A percentile compares a stretch with the other conserved stretches of the same genome.
These are phyloP conservation scores for Tauraco erythrolophus DNA, from an alignment of 2,113 vertebrate genomes.

Conservation along the genomic window DNA sequence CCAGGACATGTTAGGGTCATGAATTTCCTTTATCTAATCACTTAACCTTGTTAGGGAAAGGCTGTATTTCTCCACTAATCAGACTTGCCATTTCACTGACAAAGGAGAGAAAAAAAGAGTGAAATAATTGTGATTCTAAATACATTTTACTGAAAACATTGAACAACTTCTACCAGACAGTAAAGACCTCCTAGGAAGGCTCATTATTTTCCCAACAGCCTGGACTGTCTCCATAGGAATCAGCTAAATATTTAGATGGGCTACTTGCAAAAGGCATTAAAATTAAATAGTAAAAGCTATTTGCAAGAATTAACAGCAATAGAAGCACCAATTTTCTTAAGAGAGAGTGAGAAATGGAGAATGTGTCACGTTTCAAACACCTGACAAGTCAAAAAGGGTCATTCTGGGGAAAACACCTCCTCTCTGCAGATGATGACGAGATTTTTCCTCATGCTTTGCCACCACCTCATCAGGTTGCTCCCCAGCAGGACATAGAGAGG, in stretches of 20 bases:
- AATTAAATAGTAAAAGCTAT: background rate
- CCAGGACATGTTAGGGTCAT: background rate
- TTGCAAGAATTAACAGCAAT: background rate
- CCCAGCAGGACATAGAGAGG: accelerated
- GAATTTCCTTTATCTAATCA: background rate
- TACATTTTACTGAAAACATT: background rate
- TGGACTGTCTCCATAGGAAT: background rate
- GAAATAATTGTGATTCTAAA: background rate
- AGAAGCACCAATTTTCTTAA: background rate
- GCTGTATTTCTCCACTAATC: background rate
- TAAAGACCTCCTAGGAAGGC: background rate
- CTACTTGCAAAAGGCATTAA: background rate
- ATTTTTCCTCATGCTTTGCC: background rate
- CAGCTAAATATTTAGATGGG: background rate
- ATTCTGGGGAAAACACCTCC: background rate
- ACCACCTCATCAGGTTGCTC: accelerated
- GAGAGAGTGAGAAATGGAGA: background rate
- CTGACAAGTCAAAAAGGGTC: background rate
- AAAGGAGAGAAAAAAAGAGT: background rate
- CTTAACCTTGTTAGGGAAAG: background rate
- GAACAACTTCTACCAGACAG: background rate
- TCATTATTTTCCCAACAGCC: background rate
- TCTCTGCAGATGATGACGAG: background rate
- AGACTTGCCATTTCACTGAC: background rate
- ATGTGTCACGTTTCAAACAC: background rate